Conservation (phyloP, 2,888 invertebrate genomes). For the Allacma fusca region DNA sequence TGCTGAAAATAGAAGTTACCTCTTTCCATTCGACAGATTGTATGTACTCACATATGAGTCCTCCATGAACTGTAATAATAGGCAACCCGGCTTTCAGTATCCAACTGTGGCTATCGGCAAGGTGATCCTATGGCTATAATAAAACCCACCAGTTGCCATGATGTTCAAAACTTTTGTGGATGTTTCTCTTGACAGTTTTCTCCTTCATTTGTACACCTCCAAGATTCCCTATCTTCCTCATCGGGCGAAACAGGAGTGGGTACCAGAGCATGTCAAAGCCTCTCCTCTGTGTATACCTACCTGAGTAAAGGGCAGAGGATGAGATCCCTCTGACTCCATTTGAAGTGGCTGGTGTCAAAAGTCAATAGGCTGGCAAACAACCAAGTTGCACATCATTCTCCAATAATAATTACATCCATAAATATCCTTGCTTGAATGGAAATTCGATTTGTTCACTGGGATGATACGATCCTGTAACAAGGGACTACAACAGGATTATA, state of each 20-base stretch:
- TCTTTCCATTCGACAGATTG: too few species aligned
- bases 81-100: constrained; percentile 10
- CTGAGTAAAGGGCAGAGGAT: neutral
- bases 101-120: constrained; percentile 39
- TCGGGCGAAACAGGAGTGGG: neutral
- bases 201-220: neutral
- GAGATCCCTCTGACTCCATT: neutral
- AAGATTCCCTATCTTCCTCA: neutral
- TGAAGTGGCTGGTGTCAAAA: constrained; percentile 28
- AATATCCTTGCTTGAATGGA: neutral
- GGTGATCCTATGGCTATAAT: constrained; percentile 27
- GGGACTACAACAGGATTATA: neutral
- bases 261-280: too few species aligned
- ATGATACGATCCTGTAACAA: neutral
- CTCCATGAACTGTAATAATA: neutral
- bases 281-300: too few species aligned
- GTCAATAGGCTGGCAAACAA: constrained; percentile 36
- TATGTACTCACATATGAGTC: too few species aligned
- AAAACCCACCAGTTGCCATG: constrained; percentile 30
- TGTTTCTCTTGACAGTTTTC: neutral
- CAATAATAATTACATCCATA: constrained; percentile 33
- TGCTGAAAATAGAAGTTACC: too few species aligned
- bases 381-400: constrained; percentile 29
- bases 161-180: neutral
- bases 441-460: neutral